A percentile compares a stretch with the other conserved stretches of the same genome.
Evolutionary conservation across 2,888 invertebrate genomes (phyloP).

Genomic region (Leuctra nigra): DNA sequence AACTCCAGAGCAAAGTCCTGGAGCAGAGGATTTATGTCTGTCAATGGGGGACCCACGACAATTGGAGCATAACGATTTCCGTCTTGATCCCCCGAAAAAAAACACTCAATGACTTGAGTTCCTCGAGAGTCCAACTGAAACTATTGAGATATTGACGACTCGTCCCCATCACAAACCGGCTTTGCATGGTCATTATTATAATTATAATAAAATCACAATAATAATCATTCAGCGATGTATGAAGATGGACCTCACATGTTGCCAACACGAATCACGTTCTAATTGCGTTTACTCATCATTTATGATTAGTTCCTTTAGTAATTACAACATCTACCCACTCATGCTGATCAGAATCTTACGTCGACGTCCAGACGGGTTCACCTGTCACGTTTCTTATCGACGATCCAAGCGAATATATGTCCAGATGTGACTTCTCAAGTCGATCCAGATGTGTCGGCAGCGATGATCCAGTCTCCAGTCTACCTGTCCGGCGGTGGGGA

Average conservation of each 20-base stretch:
- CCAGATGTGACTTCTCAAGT: too few relatives aligned
- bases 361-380: too few relatives aligned
- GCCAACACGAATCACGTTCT: conserved; percentile 13
- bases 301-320: conserved; percentile 13
- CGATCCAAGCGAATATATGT: too few relatives aligned
- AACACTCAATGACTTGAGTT: neutral
- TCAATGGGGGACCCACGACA: too few relatives aligned
- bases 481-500: too few relatives aligned
- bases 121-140: neutral
- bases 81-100: neutral
- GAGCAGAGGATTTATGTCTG: too few relatives aligned
- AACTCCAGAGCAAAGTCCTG: too few relatives aligned
- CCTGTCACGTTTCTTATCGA: too few relatives aligned
- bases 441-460: too few relatives aligned
- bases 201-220: conserved; percentile 8
- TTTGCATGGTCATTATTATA: conserved; percentile 7
- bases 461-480: too few relatives aligned
- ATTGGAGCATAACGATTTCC: neutral
- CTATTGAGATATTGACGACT: neutral
- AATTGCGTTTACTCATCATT: conserved; percentile 18
- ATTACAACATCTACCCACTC: too few relatives aligned
- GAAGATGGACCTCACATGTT: conserved; percentile 12
- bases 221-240: conserved; percentile 2
- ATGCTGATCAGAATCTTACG: too few relatives aligned
- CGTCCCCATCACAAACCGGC: neutral